phyloP scores from a whole-genome alignment of 1,140 invertebrate genomes.

The Andricus grossulariae region DNA sequence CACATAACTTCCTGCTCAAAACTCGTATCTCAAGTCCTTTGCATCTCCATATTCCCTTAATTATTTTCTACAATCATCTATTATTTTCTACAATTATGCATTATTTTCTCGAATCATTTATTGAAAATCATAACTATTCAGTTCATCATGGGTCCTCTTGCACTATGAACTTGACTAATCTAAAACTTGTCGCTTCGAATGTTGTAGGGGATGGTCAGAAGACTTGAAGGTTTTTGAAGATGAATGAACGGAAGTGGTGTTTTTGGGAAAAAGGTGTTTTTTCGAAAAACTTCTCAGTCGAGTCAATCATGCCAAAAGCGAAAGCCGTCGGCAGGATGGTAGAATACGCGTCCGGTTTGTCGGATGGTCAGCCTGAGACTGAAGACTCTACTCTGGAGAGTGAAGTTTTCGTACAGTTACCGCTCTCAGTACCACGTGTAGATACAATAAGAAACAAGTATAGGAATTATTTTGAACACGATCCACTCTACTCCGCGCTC shows the following conservation, averaged over 20 bases:
- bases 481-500: slow-evolving; percentile 62
- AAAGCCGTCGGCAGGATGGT: not conserved
- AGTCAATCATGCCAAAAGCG: not conserved
- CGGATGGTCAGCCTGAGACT: slow-evolving; percentile 62
- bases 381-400: slow-evolving; percentile 14
- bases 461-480: slow-evolving; percentile 48
- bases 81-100: not conserved
- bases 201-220: too few relatives aligned
- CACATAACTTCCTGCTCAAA: not conserved
- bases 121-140: too few relatives aligned
- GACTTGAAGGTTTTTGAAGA: too few relatives aligned
- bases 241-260: too few relatives aligned
- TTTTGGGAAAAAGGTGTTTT: not conserved
- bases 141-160: too few relatives aligned
- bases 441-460: slow-evolving; percentile 52
- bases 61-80: not conserved
- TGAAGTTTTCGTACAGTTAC: slow-evolving; percentile 41
- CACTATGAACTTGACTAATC: too few relatives aligned
- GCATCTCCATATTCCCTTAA: not conserved
- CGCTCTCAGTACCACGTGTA: slow-evolving; percentile 48
- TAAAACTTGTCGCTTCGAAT: too few relatives aligned
- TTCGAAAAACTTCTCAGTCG: not conserved
- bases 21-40: slow-evolving; percentile 5
- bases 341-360: slow-evolving; percentile 43
- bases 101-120: not conserved